phyloP scores from a whole-genome alignment of 2,113 vertebrate genomes.

The Fregetta grallaria region DNA sequence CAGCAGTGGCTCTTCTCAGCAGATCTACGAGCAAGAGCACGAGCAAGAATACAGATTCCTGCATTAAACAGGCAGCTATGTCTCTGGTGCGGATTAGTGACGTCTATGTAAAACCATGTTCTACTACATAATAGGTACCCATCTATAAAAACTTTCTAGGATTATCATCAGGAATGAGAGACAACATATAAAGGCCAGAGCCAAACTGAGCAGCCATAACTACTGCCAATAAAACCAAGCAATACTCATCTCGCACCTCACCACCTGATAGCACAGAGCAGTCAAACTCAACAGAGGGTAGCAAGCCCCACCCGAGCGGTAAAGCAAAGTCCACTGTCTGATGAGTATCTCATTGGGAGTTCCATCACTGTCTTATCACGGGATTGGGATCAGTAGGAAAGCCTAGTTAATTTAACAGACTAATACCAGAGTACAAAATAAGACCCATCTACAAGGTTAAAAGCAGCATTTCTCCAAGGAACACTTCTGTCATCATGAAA shows the following conservation, averaged over 20 bases:
- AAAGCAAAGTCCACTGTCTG: background rate
- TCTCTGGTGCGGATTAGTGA: background rate
- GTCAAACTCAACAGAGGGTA: background rate
- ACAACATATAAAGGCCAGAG: background rate
- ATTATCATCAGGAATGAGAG: background rate
- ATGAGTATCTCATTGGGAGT: background rate
- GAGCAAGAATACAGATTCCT: background rate
- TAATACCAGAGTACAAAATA: background rate
- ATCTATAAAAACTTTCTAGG: background rate
- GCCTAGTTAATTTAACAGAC: background rate
- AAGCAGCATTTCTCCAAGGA: background rate
- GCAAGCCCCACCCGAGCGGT: background rate
- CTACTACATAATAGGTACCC: background rate
- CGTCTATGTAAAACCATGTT: background rate
- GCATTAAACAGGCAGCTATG: background rate
- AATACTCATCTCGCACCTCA: background rate
- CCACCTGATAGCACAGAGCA: background rate
- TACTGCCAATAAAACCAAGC: background rate
- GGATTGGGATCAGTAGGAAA: background rate
- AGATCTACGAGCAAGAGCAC: background rate
- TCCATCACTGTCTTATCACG: background rate
- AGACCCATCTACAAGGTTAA: background rate
- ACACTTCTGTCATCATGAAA: background rate
- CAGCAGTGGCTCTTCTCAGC: background rate
- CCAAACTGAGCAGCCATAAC: background rate